Conservation (phyloP, 2,797 vertebrate genomes). For the Labeo calbasu region DNA sequence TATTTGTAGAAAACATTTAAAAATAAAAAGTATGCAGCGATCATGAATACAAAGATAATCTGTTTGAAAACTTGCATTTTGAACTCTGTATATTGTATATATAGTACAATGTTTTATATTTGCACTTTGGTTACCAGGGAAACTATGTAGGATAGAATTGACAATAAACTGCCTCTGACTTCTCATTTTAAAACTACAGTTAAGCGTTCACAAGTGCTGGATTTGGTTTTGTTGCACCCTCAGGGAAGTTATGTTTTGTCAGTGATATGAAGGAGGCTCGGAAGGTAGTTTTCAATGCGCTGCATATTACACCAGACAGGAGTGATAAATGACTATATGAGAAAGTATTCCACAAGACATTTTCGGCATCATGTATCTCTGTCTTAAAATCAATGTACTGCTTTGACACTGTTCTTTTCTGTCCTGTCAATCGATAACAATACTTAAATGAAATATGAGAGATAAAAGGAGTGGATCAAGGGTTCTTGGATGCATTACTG, state of each 20-base stretch:
- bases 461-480: constrained; percentile 11
- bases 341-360: constrained; percentile 57
- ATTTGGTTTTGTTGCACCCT: constrained; percentile 21
- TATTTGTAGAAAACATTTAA: neutral
- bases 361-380: constrained; percentile 55
- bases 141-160: constrained; percentile 13
- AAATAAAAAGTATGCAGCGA: neutral
- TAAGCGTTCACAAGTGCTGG: constrained; percentile 16
- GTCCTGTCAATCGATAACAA: constrained; percentile 45
- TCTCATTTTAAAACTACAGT: constrained; percentile 40
- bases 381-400: constrained; percentile 55
- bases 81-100: constrained; percentile 6
- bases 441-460: constrained; percentile 43
- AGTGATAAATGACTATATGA: constrained; percentile 51
- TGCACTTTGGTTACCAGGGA: constrained; percentile 15
- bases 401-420: constrained; percentile 38
- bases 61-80: neutral
- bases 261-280: constrained; percentile 42
- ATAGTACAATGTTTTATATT: constrained; percentile 5
- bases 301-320: constrained; percentile 46
- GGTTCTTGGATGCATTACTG: constrained; percentile 30
- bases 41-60: neutral
- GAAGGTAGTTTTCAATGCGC: constrained; percentile 43
- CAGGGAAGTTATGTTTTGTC: constrained; percentile 42
- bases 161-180: constrained; percentile 36